Base-by-base conservation (phyloP, 2,797 vertebrate species). In the Hippocampus kuda region DNA sequence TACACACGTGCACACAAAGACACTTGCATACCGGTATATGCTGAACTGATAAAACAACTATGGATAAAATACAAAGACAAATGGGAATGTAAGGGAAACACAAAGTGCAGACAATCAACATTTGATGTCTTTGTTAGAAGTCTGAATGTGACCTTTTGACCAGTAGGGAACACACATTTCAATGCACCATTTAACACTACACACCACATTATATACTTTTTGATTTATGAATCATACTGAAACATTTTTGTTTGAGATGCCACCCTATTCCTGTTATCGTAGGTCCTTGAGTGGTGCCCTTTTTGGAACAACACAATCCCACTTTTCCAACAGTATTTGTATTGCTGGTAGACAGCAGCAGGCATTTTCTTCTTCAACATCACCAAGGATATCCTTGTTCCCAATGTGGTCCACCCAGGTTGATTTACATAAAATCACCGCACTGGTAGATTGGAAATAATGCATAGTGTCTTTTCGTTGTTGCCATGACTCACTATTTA, bases 401-500 rank as follows among this genome's bases (percentile, higher is more conserved):
- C 8, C 27, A 20, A 22, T 38, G 16, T 61, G 16, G 30, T 61
- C 38, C 30, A 61, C 41, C 18, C 22, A 16, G 4, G 12, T 27
- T 26, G 16, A 65, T 65, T 65, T 27, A 18, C n/a, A 44, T 46
- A 44, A 65, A 65, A 65, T 46, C 41, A 44, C 41, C 26, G 13
- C 22, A 26, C 22, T 46, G 42, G 62, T n/a, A 65, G 62, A 65
- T 65, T 7, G 22, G n/a, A 4, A 5, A 46, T 65, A 18, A 65
- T 49, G 44, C 63, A 16, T 27, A 46, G 20, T 48, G 63, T 48
- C n/a, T 65, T 48, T 49, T 65, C 27, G 44, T 26, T 65, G 24
- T 18, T 48, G 16, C 63, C 44, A 27, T 65, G 63, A 65, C 24
- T 65, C 63, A 48, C 24, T 18, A 48, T 65, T 65, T 48, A 26